Evolutionary conservation across 2,113 vertebrate species (phyloP).

Genomic region (Holacanthus passer): DNA sequence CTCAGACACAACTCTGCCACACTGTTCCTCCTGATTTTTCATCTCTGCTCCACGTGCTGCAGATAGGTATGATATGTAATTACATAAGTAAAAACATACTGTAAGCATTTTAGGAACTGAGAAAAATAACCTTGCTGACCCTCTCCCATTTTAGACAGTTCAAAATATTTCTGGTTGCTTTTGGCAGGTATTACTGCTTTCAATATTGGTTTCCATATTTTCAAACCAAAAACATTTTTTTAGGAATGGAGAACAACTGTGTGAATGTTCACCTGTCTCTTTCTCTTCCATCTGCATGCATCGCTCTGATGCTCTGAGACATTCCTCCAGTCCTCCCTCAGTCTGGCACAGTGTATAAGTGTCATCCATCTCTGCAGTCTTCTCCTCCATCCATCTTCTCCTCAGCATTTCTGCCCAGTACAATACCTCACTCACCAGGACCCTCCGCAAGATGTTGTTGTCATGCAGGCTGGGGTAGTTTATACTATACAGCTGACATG

Average conservation of each 20-base stretch:
- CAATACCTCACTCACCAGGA: conserved; percentile 86
- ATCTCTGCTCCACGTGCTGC: conserved; percentile 42
- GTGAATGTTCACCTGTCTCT: conserved; percentile 19
- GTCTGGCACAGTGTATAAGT: neutral
- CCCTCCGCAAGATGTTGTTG: conserved; percentile 86
- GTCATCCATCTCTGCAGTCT: neutral
- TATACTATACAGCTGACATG: conserved; percentile 86
- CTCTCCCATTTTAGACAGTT: neutral
- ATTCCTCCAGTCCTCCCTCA: conserved; percentile 16
- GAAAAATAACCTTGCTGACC: neutral
- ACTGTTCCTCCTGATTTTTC: neutral
- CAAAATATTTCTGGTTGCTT: neutral
- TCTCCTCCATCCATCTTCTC: conserved; percentile 63
- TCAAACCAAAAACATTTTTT: neutral
- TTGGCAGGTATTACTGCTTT: neutral
- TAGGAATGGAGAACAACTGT: neutral
- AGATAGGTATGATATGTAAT: neutral
- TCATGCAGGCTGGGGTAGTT: conserved; percentile 93
- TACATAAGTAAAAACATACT: neutral
- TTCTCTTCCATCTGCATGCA: neutral
- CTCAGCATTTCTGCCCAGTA: conserved; percentile 83
- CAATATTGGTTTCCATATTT: neutral
- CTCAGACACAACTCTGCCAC: neutral
- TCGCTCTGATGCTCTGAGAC: neutral
- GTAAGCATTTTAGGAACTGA: neutral